These are phyloP conservation scores for Drosophila lacteicornis DNA, from an alignment of 1,140 invertebrate species.

Conservation along the genomic window DNA sequence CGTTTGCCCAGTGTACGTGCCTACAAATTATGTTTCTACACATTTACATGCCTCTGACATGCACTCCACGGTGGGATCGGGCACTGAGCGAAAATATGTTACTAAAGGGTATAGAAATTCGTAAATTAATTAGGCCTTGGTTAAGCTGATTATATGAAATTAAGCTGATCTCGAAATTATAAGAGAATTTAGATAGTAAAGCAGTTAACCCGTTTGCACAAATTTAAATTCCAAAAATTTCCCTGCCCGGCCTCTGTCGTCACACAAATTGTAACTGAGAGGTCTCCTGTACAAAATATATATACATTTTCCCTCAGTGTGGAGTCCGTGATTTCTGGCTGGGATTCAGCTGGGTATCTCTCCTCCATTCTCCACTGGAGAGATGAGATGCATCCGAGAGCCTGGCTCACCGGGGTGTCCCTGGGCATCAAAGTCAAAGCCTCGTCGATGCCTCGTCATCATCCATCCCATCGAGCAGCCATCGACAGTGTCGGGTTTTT, in stretches of 20 bases:
- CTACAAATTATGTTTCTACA: constrained; percentile 83
- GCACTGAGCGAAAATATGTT: constrained; percentile 7
- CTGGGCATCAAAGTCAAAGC: constrained; percentile 73
- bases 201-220: neutral
- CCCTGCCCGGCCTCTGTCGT: too few relatives aligned
- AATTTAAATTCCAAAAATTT: neutral
- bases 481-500: constrained; percentile 65
- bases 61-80: constrained; percentile 62
- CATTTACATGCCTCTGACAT: constrained; percentile 82
- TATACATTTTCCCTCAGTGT: constrained; percentile 5
- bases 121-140: neutral
- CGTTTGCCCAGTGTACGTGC: constrained; percentile 74
- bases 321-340: constrained; percentile 19
- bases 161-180: neutral
- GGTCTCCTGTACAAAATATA: too few relatives aligned
- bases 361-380: constrained; percentile 28
- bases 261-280: too few relatives aligned
- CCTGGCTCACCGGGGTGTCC: constrained; percentile 74
- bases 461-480: constrained; percentile 35
- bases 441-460: constrained; percentile 68
- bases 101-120: neutral
- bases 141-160: neutral
- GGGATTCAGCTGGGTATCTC: constrained; percentile 30
- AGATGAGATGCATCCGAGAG: constrained; percentile 38
- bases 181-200: neutral